Conservation (phyloP, 2,113 vertebrate genomes). For the Engystomops pustulosus region DNA sequence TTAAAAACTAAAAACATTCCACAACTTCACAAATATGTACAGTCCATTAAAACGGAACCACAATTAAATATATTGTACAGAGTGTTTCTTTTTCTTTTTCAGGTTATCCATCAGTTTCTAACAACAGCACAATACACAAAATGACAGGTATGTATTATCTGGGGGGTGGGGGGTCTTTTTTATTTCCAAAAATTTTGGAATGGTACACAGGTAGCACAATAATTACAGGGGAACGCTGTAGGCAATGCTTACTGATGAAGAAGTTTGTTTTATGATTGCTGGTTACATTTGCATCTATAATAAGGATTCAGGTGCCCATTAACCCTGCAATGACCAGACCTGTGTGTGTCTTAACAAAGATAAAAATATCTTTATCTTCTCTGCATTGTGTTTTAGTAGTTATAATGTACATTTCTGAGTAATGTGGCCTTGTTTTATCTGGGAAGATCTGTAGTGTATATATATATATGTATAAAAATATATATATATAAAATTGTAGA, state of each 20-base stretch:
- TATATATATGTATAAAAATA: too few species aligned
- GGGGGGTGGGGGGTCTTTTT: not conserved
- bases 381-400: too few species aligned
- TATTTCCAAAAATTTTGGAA: not conserved
- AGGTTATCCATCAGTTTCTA: constrained; percentile 14
- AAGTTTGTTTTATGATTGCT: not conserved
- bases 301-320: not conserved
- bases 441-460: too few species aligned
- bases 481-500: too few species aligned
- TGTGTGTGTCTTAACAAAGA: too few species aligned
- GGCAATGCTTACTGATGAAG: too few species aligned
- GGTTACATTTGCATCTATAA: not conserved
- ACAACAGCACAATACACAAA: not conserved
- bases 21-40: not conserved
- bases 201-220: too few species aligned
- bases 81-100: not conserved
- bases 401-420: too few species aligned
- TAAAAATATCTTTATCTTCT: too few species aligned
- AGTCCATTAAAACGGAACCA: not conserved
- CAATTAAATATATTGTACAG: not conserved
- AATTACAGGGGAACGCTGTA: not conserved
- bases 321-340: too few species aligned
- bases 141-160: constrained; percentile 18
- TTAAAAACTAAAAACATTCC: not conserved
- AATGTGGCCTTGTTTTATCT: too few species aligned